phyloP scores from a whole-genome alignment of 2,797 vertebrate species.

The Benthosema pterotum region DNA sequence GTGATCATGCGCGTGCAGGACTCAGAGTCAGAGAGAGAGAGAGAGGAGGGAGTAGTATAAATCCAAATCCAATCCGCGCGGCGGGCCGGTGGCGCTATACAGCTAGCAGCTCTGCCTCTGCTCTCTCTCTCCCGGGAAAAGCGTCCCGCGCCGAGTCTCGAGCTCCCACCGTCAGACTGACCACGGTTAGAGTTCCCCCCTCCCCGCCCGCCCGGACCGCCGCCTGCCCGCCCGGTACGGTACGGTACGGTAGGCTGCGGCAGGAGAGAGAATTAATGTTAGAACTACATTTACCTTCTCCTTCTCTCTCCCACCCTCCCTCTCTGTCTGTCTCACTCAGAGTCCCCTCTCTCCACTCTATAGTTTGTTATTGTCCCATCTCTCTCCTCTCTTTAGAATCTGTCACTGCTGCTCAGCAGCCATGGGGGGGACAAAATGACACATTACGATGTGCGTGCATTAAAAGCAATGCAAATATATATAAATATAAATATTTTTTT shows the following conservation, averaged over 20 bases:
- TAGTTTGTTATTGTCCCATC: background rate
- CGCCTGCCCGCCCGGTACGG: background rate
- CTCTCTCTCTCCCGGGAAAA: conserved; percentile 2
- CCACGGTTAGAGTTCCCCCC: conserved; percentile 32
- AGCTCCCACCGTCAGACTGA: conserved; percentile 16
- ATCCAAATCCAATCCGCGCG: conserved; percentile 27
- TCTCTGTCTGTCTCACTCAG: background rate
- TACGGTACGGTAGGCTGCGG: conserved; percentile 60
- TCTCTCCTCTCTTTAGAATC: background rate
- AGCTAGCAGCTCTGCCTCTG: no score
- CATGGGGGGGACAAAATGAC: no score
- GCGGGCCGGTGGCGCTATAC: conserved; percentile 35
- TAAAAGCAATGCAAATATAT: no score
- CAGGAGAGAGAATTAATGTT: conserved; percentile 49
- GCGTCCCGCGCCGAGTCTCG: conserved; percentile 69
- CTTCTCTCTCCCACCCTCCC: conserved; percentile 4
- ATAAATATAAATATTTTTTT: no score
- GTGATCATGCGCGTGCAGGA: conserved; percentile 57
- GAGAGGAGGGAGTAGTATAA: conserved; percentile 28
- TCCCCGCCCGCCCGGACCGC: background rate
- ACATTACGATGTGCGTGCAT: no score
- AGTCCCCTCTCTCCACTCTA: no score
- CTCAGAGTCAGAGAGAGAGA: no score
- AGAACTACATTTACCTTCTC: conserved; percentile 44
- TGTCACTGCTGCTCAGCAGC: no score